Percentiles rank a stretch among this genome's conserved stretches.
Evolutionary conservation across 2,797 vertebrate genomes (phyloP).

Genomic region (Sciurus carolinensis): DNA sequence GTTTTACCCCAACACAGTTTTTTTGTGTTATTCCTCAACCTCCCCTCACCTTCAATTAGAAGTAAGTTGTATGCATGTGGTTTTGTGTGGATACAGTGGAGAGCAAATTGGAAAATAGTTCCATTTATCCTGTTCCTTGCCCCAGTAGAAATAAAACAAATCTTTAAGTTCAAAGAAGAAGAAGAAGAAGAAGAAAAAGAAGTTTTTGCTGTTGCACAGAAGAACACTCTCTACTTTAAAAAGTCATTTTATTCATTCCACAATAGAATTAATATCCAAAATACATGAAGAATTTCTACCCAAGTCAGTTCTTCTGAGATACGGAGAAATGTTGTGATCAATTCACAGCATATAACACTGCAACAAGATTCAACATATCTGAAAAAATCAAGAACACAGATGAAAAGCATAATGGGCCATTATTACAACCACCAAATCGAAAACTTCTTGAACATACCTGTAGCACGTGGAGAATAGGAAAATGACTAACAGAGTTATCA

Average conservation of each 20-base stretch:
- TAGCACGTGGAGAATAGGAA: not conserved
- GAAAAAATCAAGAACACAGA: not conserved
- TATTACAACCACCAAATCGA: not conserved
- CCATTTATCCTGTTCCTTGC: conserved; percentile 90
- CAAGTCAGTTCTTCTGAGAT: no score
- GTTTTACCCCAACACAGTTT: not conserved
- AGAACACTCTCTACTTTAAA: not conserved
- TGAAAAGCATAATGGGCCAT: accelerated
- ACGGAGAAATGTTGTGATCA: not conserved
- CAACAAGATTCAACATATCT: not conserved
- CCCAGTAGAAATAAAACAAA: conserved; percentile 90
- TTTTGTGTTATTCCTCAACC: not conserved
- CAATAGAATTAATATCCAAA: not conserved
- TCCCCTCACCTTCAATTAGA: not conserved
- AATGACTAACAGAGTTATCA: not conserved
- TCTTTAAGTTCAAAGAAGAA: conserved; percentile 81
- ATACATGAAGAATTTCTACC: not conserved
- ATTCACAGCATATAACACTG: not conserved
- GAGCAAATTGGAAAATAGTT: conserved; percentile 91
- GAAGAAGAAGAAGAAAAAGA: no score
- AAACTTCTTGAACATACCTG: not conserved
- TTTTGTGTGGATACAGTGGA: conserved; percentile 89
- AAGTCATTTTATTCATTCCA: not conserved
- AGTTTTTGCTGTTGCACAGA: no score
- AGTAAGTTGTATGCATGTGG: conserved; percentile 81